phyloP scores from a whole-genome alignment of 2,113 vertebrate genomes.

The Diadophis punctatus region DNA sequence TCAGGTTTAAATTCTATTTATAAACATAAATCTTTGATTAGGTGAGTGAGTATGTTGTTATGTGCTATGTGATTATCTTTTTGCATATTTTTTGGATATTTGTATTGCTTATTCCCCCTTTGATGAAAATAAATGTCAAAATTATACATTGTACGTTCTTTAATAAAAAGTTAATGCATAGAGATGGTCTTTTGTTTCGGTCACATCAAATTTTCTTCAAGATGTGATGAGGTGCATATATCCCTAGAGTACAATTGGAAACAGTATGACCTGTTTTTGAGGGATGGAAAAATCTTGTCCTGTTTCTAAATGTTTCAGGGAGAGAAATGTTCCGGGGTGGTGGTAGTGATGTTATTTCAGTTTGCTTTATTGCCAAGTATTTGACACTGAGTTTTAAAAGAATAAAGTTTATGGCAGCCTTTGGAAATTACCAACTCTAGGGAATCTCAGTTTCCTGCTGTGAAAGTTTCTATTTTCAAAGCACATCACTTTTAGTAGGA shows the following conservation, averaged over 20 bases:
- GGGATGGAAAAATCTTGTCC: slow-evolving; percentile 61
- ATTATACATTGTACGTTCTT: slow-evolving; percentile 60
- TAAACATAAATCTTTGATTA: neutral
- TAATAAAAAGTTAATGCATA: slow-evolving; percentile 63
- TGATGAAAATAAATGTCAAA: slow-evolving; percentile 49
- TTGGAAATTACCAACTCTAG: slow-evolving; percentile 76
- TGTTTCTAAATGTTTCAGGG: slow-evolving; percentile 71
- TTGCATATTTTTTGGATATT: slow-evolving; percentile 23
- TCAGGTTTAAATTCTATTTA: too few species aligned
- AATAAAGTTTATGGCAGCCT: slow-evolving; percentile 80
- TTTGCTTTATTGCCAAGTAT: slow-evolving; percentile 82
- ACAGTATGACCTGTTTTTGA: slow-evolving; percentile 64
- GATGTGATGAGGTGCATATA: slow-evolving; percentile 59
- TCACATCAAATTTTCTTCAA: slow-evolving; percentile 67
- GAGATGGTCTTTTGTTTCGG: slow-evolving; percentile 60
- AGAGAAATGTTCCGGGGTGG: slow-evolving; percentile 67
- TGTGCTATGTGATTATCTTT: neutral
- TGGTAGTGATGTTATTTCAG: slow-evolving; percentile 64
- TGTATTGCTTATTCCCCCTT: slow-evolving; percentile 45
- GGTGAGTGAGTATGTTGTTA: slow-evolving; percentile 27
- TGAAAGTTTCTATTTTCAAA: slow-evolving; percentile 88
- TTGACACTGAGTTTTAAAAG: slow-evolving; percentile 83
- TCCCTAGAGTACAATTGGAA: slow-evolving; percentile 64
- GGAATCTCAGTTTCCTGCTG: slow-evolving; percentile 81
- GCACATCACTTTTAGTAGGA: slow-evolving; percentile 75